Evolutionary conservation across 2,797 vertebrate species (phyloP).

Genomic region (Pantherophis vulpinus): DNA sequence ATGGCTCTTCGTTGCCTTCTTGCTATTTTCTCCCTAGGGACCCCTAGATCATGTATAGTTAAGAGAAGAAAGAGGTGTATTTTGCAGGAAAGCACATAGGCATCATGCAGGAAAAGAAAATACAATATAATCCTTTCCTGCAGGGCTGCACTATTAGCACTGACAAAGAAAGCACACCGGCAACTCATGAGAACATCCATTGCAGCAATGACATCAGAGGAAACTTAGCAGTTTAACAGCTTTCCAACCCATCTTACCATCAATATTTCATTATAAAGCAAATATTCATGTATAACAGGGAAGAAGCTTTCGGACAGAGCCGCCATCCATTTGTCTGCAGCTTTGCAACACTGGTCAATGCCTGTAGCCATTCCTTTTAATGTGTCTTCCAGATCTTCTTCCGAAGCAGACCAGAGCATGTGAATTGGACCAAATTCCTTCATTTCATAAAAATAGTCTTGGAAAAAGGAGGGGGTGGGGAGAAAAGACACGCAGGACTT

Average conservation of each 20-base stretch:
- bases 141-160: background rate
- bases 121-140: too few relatives aligned
- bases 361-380: conserved; percentile 81
- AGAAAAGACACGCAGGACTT: background rate
- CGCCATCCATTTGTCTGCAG: conserved; percentile 78
- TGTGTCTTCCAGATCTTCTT: conserved; percentile 80
- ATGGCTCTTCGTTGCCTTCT: background rate
- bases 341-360: conserved; percentile 81
- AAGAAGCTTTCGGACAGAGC: conserved; percentile 80
- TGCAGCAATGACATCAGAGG: background rate
- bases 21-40: background rate
- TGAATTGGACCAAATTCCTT: conserved; percentile 85
- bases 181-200: background rate
- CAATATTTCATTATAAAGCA: conserved; percentile 87
- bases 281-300: conserved; percentile 88
- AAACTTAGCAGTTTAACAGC: background rate
- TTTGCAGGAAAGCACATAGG: background rate
- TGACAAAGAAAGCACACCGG: background rate
- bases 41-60: background rate
- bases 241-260: conserved; percentile 75
- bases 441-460: conserved; percentile 89
- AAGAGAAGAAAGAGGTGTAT: background rate
- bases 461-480: background rate
- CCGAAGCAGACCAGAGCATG: conserved; percentile 83
- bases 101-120: background rate